Conservation (phyloP, 1,140 invertebrate genomes). For the Trichonephila clavata region DNA sequence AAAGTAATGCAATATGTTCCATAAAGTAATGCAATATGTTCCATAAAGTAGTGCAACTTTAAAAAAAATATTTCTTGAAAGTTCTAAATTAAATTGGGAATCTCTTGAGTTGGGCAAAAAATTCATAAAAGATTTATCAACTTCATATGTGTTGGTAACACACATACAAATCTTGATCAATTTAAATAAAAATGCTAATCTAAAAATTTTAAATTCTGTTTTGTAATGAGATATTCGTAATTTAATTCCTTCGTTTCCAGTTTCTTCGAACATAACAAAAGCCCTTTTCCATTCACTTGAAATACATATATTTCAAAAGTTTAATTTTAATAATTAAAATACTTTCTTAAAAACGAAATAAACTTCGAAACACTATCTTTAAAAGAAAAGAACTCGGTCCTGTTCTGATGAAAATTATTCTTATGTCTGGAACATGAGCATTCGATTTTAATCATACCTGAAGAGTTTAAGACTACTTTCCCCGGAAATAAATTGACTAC, state of each 20-base stretch:
- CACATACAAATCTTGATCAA: too few relatives aligned
- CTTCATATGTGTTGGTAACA: too few relatives aligned
- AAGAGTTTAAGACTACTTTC: background rate
- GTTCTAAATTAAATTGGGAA: too few relatives aligned
- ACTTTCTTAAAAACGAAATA: background rate
- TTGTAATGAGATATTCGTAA: background rate
- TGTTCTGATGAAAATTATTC: background rate
- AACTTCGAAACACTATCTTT: background rate
- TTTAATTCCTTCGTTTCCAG: too few relatives aligned
- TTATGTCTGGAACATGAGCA: background rate
- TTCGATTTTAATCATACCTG: slow-evolving; percentile 6
- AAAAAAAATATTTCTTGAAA: too few relatives aligned
- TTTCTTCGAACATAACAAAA: too few relatives aligned
- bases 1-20: too few relatives aligned
- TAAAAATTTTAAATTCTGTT: background rate
- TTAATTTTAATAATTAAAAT: background rate
- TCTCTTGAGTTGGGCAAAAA: too few relatives aligned
- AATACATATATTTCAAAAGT: background rate
- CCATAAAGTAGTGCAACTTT: too few relatives aligned
- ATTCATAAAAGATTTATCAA: too few relatives aligned
- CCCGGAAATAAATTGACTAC: slow-evolving; percentile 5
- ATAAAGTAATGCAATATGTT: too few relatives aligned
- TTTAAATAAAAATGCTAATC: too few relatives aligned
- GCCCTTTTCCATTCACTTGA: background rate
- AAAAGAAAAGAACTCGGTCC: background rate